Percentiles rank a stretch among this genome's conserved stretches.
These are phyloP conservation scores for Pseudomyrmex sp. DNA, from an alignment of 1,140 invertebrate species.

Conservation along the genomic window DNA sequence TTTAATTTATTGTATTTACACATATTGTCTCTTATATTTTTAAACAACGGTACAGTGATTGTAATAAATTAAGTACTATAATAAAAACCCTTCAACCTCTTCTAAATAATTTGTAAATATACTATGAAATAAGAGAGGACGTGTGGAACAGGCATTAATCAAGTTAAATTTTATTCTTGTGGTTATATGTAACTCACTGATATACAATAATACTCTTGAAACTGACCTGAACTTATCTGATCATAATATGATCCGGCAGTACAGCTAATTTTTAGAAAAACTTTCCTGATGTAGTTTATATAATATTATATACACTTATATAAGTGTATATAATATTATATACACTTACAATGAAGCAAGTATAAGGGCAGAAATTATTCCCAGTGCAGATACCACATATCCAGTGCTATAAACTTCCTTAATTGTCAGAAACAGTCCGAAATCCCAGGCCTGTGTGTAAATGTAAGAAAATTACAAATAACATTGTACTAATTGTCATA, in stretches of 20 bases:
- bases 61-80: too few relatives aligned
- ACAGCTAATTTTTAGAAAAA: constrained; percentile 65
- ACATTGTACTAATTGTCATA: too few relatives aligned
- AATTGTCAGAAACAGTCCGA: constrained; percentile 89
- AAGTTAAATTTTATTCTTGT: too few relatives aligned
- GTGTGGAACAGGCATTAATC: too few relatives aligned
- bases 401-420: constrained; percentile 90
- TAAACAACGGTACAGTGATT: constrained; percentile 30
- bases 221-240: too few relatives aligned
- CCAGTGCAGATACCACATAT: constrained; percentile 86
- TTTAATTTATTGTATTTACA: neutral
- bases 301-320: constrained; percentile 61
- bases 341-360: constrained; percentile 75
- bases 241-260: constrained; percentile 10
- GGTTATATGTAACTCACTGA: too few relatives aligned
- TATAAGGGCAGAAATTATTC: constrained; percentile 77
- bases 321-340: neutral
- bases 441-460: constrained; percentile 87
- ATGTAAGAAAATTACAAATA: neutral
- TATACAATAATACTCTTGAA: too few relatives aligned
- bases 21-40: constrained; percentile 23
- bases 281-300: neutral
- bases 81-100: too few relatives aligned
- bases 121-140: too few relatives aligned
- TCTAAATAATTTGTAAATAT: too few relatives aligned